Evolutionary conservation across 2,113 vertebrate genomes (phyloP).

Genomic region (Antigone vipio): DNA sequence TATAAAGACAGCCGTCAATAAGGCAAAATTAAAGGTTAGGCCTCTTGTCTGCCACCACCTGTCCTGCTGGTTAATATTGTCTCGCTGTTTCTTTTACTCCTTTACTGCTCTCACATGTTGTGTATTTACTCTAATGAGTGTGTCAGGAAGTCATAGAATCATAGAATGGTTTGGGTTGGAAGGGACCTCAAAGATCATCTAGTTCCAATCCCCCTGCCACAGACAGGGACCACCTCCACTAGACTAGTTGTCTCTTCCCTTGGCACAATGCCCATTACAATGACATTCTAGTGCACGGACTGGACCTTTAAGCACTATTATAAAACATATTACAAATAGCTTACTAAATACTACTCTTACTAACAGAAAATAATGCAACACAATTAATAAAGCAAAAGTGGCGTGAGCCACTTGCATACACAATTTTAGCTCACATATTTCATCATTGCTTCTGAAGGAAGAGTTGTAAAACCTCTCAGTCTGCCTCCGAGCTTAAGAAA

Average conservation of each 20-base stretch:
- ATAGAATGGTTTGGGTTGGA: too few relatives aligned
- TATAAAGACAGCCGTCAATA: neutral
- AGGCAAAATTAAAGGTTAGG: neutral
- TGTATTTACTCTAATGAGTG: neutral
- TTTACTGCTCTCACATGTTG: too few relatives aligned
- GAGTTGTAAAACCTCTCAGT: neutral
- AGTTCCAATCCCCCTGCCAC: too few relatives aligned
- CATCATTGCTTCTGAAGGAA: neutral
- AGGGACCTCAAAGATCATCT: too few relatives aligned
- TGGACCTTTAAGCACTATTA: neutral
- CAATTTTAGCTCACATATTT: neutral
- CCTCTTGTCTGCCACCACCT: neutral
- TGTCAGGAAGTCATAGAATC: neutral
- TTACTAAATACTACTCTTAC: neutral
- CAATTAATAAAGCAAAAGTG: neutral
- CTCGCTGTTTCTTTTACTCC: neutral
- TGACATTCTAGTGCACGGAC: fast-evolving
- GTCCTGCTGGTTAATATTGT: neutral
- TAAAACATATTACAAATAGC: neutral
- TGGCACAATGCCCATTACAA: neutral
- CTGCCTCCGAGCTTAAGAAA: neutral
- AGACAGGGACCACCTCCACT: too few relatives aligned
- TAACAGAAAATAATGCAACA: neutral
- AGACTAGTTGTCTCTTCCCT: neutral
- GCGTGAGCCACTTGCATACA: neutral